These are phyloP conservation scores for Lithodes maja DNA, from an alignment of 2,888 invertebrate genomes.

Conservation along the genomic window DNA sequence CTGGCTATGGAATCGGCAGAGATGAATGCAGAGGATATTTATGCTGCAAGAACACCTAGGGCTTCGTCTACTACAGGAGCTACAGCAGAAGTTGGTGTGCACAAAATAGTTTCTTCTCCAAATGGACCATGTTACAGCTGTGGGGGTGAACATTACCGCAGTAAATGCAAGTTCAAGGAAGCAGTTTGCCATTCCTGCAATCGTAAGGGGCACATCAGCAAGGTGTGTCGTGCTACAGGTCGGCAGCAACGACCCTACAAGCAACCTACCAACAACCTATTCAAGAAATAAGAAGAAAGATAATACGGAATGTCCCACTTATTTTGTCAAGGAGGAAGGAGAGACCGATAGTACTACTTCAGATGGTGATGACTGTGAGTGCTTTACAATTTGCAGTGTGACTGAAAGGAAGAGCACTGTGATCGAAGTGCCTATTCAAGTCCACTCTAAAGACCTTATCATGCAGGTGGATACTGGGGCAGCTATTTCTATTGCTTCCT, in stretches of 20 bases:
- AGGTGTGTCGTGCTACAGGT: not conserved
- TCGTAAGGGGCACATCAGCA: not conserved
- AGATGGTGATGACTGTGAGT: not conserved
- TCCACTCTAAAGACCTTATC: not conserved
- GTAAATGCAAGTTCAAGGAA: slow-evolving; percentile 10
- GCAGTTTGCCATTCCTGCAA: slow-evolving; percentile 5
- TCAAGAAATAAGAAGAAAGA: not conserved
- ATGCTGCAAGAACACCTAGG: not conserved
- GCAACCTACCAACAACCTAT: not conserved
- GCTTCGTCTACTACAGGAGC: not conserved
- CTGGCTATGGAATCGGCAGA: not conserved
- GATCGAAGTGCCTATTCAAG: slow-evolving; percentile 4
- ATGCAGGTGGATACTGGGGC: slow-evolving; percentile 23
- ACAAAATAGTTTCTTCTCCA: not conserved
- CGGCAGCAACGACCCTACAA: not conserved
- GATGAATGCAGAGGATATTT: not conserved
- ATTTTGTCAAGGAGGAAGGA: not conserved
- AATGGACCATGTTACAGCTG: not conserved
- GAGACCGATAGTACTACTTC: not conserved
- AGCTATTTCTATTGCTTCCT: not conserved
- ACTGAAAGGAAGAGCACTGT: not conserved
- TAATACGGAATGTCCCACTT: not conserved
- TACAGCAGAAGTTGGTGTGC: not conserved
- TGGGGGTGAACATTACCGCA: not conserved
- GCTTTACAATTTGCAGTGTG: slow-evolving; percentile 9